These are phyloP conservation scores for Mirza zaza DNA, from an alignment of 2,113 vertebrate genomes.

Conservation along the genomic window DNA sequence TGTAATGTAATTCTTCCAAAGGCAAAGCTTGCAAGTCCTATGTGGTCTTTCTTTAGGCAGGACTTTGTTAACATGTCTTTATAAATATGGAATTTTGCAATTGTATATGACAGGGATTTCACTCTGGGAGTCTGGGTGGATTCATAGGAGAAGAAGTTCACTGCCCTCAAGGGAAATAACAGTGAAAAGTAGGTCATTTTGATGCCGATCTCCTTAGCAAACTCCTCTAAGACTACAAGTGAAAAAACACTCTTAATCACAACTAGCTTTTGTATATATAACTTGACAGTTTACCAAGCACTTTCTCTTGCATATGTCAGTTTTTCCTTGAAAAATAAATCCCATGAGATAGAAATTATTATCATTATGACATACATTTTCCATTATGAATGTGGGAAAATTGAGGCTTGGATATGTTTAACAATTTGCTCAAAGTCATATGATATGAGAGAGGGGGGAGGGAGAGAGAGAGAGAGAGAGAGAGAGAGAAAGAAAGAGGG, in stretches of 20 bases:
- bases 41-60: background rate
- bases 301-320: constrained; percentile 13
- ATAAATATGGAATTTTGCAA: constrained; percentile 40
- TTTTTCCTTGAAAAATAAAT: constrained; percentile 62
- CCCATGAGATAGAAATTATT: constrained; percentile 43
- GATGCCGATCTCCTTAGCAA: constrained; percentile 8
- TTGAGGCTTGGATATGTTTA: background rate
- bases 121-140: constrained; percentile 12
- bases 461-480: background rate
- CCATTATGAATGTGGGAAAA: constrained; percentile 41
- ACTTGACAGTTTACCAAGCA: constrained; percentile 46
- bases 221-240: constrained; percentile 31
- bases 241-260: background rate
- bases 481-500: rapidly evolving
- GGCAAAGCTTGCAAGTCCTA: background rate
- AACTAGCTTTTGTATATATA: constrained; percentile 20
- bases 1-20: background rate
- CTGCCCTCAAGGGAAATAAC: constrained; percentile 53
- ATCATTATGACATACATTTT: constrained; percentile 48
- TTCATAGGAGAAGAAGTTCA: constrained; percentile 49
- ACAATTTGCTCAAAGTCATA: background rate
- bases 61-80: constrained; percentile 30
- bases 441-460: background rate
- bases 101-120: constrained; percentile 52
- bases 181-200: constrained; percentile 68